Conservation (phyloP, 2,888 invertebrate species). For the Eugnorisma glareosa region DNA sequence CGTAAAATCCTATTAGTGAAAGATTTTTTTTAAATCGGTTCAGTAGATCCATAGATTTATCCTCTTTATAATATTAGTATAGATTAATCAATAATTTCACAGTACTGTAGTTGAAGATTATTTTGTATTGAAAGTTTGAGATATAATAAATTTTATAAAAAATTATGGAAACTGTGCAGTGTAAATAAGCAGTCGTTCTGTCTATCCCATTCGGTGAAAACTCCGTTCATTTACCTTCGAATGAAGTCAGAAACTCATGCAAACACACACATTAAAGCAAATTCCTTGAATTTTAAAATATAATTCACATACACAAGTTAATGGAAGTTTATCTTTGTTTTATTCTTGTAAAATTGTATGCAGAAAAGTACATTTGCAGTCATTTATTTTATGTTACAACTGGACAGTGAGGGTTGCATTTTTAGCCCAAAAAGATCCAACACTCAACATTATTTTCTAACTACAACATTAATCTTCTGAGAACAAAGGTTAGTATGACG, state of each 20-base stretch:
- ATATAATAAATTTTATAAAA: no score
- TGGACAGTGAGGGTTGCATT: neutral
- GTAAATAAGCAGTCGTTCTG: neutral
- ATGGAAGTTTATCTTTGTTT: neutral
- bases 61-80: no score
- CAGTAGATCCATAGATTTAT: no score
- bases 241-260: rapidly evolving
- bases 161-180: no score
- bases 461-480: neutral
- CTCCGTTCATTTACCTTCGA: neutral
- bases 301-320: neutral
- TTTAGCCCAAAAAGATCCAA: neutral
- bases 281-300: neutral
- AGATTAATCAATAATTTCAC: no score
- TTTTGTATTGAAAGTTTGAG: no score
- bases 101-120: no score
- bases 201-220: neutral
- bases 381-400: neutral
- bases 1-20: no score
- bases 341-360: neutral
- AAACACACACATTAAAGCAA: neutral
- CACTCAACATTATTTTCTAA: neutral
- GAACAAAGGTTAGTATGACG: neutral
- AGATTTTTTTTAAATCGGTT: no score
- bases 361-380: neutral